Evolutionary conservation across 2,888 invertebrate genomes (phyloP), one percentile per base, ranked within the genome.

Genomic region (Coelopa pilipes): DNA sequence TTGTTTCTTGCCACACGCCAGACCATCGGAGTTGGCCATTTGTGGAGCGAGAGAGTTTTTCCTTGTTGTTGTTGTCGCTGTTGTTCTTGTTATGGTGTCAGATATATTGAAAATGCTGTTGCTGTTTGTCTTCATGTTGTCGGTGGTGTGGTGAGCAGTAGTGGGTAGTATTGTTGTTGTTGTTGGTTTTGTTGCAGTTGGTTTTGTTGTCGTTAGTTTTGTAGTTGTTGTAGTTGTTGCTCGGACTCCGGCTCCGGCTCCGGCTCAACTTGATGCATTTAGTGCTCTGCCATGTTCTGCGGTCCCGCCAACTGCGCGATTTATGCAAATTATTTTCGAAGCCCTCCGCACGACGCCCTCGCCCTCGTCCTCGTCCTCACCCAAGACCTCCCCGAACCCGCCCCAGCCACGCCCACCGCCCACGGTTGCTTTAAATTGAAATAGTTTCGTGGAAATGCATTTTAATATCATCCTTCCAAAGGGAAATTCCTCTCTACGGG

Each of bases 241-340:
- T n/a, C n/a, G n/a, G n/a, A n/a, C n/a, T n/a, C n/a, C n/a, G n/a
- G n/a, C n/a, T n/a, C n/a, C n/a, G 15, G 2, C 3, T 46, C 53
- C 17, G 63, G n/a, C 21, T 21, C 50, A 49, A 70, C 34, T 63
- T 53, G 62, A 50, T 70, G 50, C 62, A 45, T 70, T 62, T 19
- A 70, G 50, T 70, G 70, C 62, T 50, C 50, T 62, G 15, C 55
- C 19, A 70, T 62, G 62, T 70, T 63, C 50, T 70, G 34, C 50
- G 70, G 62, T 50, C 62, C 50, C 34, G 49, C 46, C 49, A 70
- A 63, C 70, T 70, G 50, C 50, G 62, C 70, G 70, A 50, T 70
- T 70, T 62, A 70, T 70, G 70, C 50, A 62, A 70, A 63, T 70
- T 34, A 63, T 70, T 70, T 70, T 49, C 34, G 47, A 15, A 67